These are phyloP conservation scores for Ageneiosus marmoratus DNA, from an alignment of 2,113 vertebrate genomes.

Conservation along the genomic window DNA sequence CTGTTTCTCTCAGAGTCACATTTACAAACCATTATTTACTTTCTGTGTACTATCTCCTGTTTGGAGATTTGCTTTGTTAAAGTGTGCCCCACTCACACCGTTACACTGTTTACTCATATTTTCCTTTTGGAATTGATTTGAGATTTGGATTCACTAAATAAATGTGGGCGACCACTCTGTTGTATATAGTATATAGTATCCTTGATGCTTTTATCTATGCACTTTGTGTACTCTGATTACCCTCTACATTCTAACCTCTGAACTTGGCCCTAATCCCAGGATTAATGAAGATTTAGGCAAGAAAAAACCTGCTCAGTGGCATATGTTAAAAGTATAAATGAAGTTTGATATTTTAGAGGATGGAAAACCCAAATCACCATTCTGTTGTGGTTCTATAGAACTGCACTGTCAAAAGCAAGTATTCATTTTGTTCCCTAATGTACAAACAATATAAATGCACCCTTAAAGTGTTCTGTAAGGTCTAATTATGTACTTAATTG, in stretches of 20 bases:
- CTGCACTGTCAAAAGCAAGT: background rate
- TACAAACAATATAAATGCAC: background rate
- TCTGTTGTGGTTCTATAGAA: background rate
- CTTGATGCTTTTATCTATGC: background rate
- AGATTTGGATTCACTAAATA: background rate
- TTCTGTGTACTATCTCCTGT: background rate
- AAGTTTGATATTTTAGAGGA: background rate
- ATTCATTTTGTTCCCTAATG: background rate
- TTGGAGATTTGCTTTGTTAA: background rate
- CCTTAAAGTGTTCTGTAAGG: background rate
- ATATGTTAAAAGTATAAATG: background rate
- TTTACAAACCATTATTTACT: conserved; percentile 6
- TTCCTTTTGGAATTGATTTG: background rate
- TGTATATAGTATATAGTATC: background rate
- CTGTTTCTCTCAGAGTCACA: background rate
- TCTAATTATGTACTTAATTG: background rate
- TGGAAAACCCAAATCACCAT: background rate
- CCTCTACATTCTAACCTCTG: background rate
- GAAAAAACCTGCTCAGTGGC: too few relatives aligned
- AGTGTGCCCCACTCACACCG: too few relatives aligned
- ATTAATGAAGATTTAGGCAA: background rate
- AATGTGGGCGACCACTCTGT: background rate
- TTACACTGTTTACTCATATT: background rate
- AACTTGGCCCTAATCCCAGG: background rate
- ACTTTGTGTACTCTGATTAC: background rate